Evolutionary conservation across 2,113 vertebrate species (phyloP), one percentile per base, ranked within the genome.

Genomic region (Mirounga angustirostris): DNA sequence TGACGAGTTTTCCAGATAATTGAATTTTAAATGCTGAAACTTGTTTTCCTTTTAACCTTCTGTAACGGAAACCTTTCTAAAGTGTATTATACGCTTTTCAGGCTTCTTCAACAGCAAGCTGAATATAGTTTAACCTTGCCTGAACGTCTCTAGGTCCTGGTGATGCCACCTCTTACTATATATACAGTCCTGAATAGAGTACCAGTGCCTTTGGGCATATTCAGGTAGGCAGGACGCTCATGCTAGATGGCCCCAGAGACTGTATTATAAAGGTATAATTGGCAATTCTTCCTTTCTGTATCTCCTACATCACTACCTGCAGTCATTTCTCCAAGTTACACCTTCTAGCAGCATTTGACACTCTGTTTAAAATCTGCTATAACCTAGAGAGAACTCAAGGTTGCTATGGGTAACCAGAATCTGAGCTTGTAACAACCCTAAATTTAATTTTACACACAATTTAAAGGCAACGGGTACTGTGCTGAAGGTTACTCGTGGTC

Each of bases 401-500:
- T 98, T 98, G 97, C 97, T 78, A 98, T 91, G 97, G 97, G 98
- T 96, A 98, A 98, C 97, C 96, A 86, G 71, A 91, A 73, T 56
- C 95, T 71, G 82, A 96, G 92, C 90, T 91, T 69, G 80, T 91
- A 94, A 89, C 93, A 89, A 96, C 50, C 81, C 97, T 94, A 96
- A 96, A 96, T 97, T 97, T 98, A 96, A 97, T 97, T 98, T 97
- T 88, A 94, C 87, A 78, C 81, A 59, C 67, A 86, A 94, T 79
- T 95, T 86, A n/a, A 56, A 97, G 83, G 79, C 87, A 84, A 87
- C 50, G 88, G 88, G 83, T 84, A 63, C 33, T 56, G 28, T 74
- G 67, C 84, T 84, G 74, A 96, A 96, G 82, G 79, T 82, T 69
- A 63, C 90, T 54, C 67, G 52, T 91, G 81, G 36, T 71, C 81